Base-by-base conservation (phyloP, 2,888 invertebrate species). In the Ophion costatus region DNA sequence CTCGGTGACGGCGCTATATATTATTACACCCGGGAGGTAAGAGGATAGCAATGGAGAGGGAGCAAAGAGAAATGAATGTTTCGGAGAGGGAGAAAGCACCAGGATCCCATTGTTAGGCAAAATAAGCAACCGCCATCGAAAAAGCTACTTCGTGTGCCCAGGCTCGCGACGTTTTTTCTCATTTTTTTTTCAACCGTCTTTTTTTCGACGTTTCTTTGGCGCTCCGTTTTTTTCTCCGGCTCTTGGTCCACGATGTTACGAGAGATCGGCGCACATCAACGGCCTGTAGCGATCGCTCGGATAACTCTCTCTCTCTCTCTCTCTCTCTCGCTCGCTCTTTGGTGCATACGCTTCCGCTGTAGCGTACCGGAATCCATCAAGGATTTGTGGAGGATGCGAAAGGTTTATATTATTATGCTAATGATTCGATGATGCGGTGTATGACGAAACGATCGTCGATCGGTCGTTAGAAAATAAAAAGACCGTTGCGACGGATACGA, bases 61-160 rank as follows among this genome's bases (percentile, higher is more conserved):
- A 57, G 71, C 38, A 79, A 56, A 57, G 79, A 71, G 79, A 71
- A 78, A 77, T 57, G 66, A 38, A 75, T 38, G 71, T 38, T 66
- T 64, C 56, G 64, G 64, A 71, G 74, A 57, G 75, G 67, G 83
- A 84, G 67, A 84, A 84, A 83, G 57, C 79, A 74, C 84, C 84
- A 83, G 83, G 73, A 80, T 80, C 80, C 89, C 89, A 92, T 93
- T 93, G 93, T 93, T 91, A 92, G 81, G 91, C 91, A 91, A 92
- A 87, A 91, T 88, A 89, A 91, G 90, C 90, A 92, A 92, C 93
- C 91, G 92, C 88, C 91, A 87, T 83, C 75, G 82, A 71, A 64
- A 86, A 84, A 69, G 59, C 73, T 76, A 79, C 11, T 57, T 74
- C 70, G 61, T 82, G 82, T 73, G 71, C 73, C 33, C 82, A 83